A percentile compares a stretch with the other conserved stretches of the same genome.
Conservation (phyloP, 2,113 vertebrate species). For the Gambusia holbrooki region DNA sequence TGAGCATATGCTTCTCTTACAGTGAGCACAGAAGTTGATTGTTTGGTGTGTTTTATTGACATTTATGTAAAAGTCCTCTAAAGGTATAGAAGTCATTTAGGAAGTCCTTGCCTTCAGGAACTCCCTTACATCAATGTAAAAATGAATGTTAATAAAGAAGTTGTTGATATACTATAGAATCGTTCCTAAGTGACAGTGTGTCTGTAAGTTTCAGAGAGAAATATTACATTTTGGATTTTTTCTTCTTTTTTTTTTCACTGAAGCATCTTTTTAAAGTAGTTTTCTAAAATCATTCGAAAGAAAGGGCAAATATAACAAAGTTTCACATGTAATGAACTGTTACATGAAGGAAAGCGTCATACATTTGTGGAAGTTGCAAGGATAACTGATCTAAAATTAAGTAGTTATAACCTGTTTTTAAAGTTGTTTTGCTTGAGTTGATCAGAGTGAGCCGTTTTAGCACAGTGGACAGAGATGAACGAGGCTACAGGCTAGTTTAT, state of each 20-base stretch:
- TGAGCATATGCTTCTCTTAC: conserved; percentile 12
- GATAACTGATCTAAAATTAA: neutral
- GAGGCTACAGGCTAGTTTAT: neutral
- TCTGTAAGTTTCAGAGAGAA: too few relatives aligned
- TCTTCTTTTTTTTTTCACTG: too few relatives aligned
- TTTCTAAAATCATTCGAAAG: too few relatives aligned
- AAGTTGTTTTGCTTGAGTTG: too few relatives aligned
- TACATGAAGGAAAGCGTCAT: neutral
- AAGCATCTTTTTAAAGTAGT: too few relatives aligned
- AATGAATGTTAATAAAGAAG: too few relatives aligned
- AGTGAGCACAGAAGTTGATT: neutral
- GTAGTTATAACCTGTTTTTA: neutral
- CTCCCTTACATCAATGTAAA: too few relatives aligned
- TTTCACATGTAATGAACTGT: neutral
- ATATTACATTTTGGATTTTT: too few relatives aligned
- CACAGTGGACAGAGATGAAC: conserved; percentile 18
- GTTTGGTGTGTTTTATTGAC: neutral
- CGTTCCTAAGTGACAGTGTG: too few relatives aligned
- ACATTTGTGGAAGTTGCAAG: neutral
- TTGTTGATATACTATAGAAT: too few relatives aligned
- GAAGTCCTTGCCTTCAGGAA: too few relatives aligned
- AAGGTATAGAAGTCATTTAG: neutral
- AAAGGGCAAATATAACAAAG: too few relatives aligned
- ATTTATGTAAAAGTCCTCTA: neutral
- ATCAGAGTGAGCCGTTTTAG: neutral